Conservation (phyloP, 2,888 invertebrate genomes). For the Gibbula magus region DNA sequence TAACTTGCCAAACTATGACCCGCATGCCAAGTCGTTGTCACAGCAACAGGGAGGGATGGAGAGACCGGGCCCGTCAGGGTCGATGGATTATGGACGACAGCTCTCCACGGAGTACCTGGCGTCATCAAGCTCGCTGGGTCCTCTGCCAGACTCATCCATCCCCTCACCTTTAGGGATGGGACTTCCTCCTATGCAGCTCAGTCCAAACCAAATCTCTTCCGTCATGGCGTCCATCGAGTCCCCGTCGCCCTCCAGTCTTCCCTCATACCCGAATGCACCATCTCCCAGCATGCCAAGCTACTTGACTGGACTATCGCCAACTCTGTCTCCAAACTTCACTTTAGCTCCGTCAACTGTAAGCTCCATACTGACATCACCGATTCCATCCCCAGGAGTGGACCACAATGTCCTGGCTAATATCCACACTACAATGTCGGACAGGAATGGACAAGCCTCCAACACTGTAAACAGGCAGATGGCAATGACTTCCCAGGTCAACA, state of each 20-base stretch:
- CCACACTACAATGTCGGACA: background rate
- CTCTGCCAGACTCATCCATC: conserved; percentile 11
- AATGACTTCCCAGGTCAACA: background rate
- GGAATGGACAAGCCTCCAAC: background rate
- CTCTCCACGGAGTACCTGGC: background rate
- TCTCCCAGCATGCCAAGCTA: conserved; percentile 3
- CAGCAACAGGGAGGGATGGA: background rate
- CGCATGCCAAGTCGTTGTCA: background rate
- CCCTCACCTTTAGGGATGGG: background rate
- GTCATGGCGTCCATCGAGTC: background rate
- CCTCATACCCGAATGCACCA: background rate
- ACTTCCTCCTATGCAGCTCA: background rate
- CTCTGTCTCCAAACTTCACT: conserved; percentile 11
- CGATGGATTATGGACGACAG: background rate
- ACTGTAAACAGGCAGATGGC: background rate
- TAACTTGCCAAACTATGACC: background rate
- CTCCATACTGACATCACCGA: background rate
- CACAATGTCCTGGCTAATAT: background rate
- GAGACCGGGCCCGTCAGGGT: background rate
- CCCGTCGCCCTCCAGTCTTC: background rate
- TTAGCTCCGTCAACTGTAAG: background rate
- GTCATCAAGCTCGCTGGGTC: background rate
- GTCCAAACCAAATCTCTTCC: background rate
- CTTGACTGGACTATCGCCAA: conserved; percentile 2
- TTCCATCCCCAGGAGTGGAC: background rate